These are phyloP conservation scores for Axis porcinus DNA, from an alignment of 2,113 vertebrate genomes.

Conservation along the genomic window DNA sequence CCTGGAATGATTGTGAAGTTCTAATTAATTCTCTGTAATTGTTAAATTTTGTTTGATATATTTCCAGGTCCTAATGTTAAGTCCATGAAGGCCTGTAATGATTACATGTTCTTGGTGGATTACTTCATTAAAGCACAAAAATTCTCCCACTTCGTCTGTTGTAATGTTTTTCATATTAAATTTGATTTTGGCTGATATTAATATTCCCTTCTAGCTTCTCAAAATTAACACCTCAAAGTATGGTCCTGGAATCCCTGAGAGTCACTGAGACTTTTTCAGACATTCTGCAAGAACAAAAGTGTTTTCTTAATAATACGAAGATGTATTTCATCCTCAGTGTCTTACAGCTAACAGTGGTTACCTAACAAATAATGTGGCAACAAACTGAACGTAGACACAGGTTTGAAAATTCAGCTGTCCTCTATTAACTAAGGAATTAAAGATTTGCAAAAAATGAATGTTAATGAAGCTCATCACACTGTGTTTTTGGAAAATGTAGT, in stretches of 20 bases:
- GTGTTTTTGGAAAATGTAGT: not conserved
- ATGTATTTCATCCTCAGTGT: not conserved
- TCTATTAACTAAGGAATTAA: not conserved
- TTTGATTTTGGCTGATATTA: not conserved
- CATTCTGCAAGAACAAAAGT: not conserved
- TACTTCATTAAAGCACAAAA: not conserved
- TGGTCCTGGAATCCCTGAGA: not conserved
- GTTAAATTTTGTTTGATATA: not conserved
- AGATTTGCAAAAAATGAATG: not conserved
- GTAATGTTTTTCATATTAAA: not conserved
- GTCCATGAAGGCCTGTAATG: not conserved
- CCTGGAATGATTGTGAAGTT: not conserved
- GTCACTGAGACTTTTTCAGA: not conserved
- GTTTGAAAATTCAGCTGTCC: not conserved
- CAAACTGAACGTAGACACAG: not conserved
- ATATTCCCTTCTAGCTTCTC: not conserved
- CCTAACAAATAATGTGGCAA: not conserved
- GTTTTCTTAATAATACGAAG: not conserved
- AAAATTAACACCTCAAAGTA: not conserved
- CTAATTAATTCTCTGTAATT: not conserved
- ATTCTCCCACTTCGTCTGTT: not conserved
- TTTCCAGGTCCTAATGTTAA: not conserved
- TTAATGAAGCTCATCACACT: not conserved
- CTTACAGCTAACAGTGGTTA: not conserved
- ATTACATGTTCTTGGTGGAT: not conserved